Conservation (phyloP, 2,888 invertebrate species). For the Rhagophthalmus giganteus region DNA sequence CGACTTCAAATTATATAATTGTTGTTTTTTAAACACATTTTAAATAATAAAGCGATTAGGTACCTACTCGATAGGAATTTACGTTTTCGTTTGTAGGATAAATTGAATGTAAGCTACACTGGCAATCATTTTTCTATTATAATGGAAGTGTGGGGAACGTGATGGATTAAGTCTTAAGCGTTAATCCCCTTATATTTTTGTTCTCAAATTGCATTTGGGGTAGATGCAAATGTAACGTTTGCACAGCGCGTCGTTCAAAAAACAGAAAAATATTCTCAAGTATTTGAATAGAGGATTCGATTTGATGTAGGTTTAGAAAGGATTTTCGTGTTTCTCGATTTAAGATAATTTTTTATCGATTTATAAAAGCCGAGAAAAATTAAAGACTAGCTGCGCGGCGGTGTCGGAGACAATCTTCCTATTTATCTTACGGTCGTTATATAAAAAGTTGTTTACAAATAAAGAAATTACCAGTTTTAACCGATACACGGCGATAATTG, state of each 20-base stretch:
- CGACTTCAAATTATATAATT: slow-evolving; percentile 1
- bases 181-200: slow-evolving; percentile 8
- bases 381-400: no score
- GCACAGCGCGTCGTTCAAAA: not conserved
- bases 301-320: no score
- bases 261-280: not conserved
- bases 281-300: no score
- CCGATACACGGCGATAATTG: no score
- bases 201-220: not conserved
- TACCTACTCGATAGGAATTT: not conserved
- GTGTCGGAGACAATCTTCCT: no score
- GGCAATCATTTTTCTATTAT: not conserved
- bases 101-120: not conserved
- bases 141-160: slow-evolving; percentile 1
- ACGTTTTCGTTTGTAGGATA: not conserved
- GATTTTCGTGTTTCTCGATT: no score
- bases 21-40: not conserved
- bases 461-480: no score
- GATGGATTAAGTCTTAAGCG: slow-evolving; percentile 5
- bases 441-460: no score
- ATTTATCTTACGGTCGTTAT: no score
- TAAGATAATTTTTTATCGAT: no score
- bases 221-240: not conserved
- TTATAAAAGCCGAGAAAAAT: no score
- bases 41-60: not conserved